Percentiles rank a stretch among this genome's conserved stretches.
Conservation (phyloP, 2,113 vertebrate genomes). For the Callaeas wilsoni region DNA sequence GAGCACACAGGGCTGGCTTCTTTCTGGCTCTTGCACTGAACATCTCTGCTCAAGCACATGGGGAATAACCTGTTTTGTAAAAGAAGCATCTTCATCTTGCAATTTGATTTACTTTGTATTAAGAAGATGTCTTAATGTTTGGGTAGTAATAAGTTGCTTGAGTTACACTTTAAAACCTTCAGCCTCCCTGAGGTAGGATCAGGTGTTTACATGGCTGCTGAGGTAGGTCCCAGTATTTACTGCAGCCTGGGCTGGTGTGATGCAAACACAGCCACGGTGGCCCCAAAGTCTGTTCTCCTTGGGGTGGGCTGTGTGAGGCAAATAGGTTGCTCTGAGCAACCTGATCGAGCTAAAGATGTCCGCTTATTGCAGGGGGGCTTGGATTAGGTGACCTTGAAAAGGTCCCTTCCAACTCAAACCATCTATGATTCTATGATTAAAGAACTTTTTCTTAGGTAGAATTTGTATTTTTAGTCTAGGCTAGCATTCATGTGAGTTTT, state of each 20-base stretch:
- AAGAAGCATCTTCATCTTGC: background rate
- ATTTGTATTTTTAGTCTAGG: background rate
- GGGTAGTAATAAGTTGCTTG: background rate
- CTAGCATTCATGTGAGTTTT: background rate
- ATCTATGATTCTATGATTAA: background rate
- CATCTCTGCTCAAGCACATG: background rate
- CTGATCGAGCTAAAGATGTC: background rate
- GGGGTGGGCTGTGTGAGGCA: background rate
- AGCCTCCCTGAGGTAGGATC: background rate
- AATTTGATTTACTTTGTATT: background rate
- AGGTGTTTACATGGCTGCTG: background rate
- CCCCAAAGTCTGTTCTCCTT: background rate
- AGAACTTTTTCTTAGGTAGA: background rate
- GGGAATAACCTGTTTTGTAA: background rate
- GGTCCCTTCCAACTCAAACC: background rate
- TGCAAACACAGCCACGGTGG: background rate
- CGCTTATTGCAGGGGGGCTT: background rate
- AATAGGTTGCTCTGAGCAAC: background rate
- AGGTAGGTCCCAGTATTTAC: background rate
- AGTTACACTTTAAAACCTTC: background rate
- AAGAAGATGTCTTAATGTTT: background rate
- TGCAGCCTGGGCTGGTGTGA: background rate
- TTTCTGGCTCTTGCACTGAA: background rate
- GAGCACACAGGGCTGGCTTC: background rate
- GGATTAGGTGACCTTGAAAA: background rate